phyloP scores from a whole-genome alignment of 2,888 invertebrate genomes.

The Ptychoptera albimana region DNA sequence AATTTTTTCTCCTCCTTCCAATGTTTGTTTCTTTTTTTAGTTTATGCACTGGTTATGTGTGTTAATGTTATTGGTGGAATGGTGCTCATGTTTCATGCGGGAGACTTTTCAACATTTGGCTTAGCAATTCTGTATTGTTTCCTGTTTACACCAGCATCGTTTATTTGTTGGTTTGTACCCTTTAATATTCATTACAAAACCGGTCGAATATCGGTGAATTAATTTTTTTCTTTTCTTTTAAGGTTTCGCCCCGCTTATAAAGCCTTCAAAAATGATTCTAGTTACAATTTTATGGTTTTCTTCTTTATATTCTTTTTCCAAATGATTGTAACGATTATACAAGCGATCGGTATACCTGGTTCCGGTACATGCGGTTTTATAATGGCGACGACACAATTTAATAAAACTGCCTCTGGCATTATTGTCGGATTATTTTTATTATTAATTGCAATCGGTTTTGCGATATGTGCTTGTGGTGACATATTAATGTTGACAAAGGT shows the following conservation, averaged over 20 bases:
- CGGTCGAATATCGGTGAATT: too few relatives aligned
- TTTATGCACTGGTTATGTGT: conserved; percentile 73
- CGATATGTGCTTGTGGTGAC: conserved; percentile 57
- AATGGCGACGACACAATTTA: conserved; percentile 50
- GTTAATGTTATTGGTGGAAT: conserved; percentile 77
- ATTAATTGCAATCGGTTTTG: conserved; percentile 63
- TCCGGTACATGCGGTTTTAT: conserved; percentile 80
- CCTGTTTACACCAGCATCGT: conserved; percentile 91
- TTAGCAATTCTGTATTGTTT: conserved; percentile 77
- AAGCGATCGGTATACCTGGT: conserved; percentile 70
- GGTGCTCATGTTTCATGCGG: conserved; percentile 47
- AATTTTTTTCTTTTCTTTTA: too few relatives aligned
- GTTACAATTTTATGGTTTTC: conserved; percentile 99
- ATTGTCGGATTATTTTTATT: conserved; percentile 65
- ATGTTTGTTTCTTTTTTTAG: conserved; percentile 36
- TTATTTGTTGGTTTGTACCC: conserved; percentile 75
- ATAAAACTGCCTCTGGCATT: conserved; percentile 37
- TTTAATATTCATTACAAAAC: not conserved
- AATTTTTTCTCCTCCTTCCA: too few relatives aligned
- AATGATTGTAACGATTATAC: conserved; percentile 73
- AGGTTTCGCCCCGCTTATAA: conserved; percentile 94
- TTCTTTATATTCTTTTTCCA: conserved; percentile 98
- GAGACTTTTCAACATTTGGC: conserved; percentile 59
- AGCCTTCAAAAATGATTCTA: conserved; percentile 96
- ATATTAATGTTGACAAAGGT: conserved; percentile 78